Base-by-base conservation (phyloP, 2,113 vertebrate genomes). In the Theristicus caerulescens region DNA sequence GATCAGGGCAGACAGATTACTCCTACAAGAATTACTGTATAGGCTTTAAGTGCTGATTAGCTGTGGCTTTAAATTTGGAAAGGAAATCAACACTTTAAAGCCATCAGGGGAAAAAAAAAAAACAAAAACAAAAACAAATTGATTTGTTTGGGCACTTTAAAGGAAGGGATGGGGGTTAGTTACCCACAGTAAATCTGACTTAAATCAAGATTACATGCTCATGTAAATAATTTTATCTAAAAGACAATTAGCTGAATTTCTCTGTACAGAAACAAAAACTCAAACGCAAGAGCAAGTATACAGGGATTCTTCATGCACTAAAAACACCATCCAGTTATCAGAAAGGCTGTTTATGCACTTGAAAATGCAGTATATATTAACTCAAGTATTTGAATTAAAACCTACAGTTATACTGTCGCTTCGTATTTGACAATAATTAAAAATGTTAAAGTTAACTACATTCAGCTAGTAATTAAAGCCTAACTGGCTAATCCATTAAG, bases 1-100 rank as follows among this genome's bases (percentile, higher is more conserved):
- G 20, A 72, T 2, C 54, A 55, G 20, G 0, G 0, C 4, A 44
- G 13, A 24, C 8, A 19, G 22, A 66, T 5, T 52, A 36, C 36
- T 61, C 46, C 57, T 36, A 2, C 1, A 52, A 22, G 16, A 72
- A 27, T 13, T 29, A 22, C 1, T 9, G 5, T 2, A 38, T 0
- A 22, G 15, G 17, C 17, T 59, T 22, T 27, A 72, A 72, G 26
- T 2, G 44, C 12, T 58, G 13, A 47, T n/a, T 9, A 73, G 18
- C 42, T 51, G 17, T 29, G 27, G 14, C 10, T 88, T 86, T 61
- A 70, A 27, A 69, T 3, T 13, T 12, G 21, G 22, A 76, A 76
- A 49, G 22, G 57, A 88, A 88, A 93, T 15, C 1, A 67, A 38
- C 8, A 7, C 14, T 72, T 69, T 5, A 80, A 87, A 88, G 31